A percentile compares a stretch with the other conserved stretches of the same genome.
Conservation (phyloP, 2,797 vertebrate species). For the Pipistrellus pipistrellus region DNA sequence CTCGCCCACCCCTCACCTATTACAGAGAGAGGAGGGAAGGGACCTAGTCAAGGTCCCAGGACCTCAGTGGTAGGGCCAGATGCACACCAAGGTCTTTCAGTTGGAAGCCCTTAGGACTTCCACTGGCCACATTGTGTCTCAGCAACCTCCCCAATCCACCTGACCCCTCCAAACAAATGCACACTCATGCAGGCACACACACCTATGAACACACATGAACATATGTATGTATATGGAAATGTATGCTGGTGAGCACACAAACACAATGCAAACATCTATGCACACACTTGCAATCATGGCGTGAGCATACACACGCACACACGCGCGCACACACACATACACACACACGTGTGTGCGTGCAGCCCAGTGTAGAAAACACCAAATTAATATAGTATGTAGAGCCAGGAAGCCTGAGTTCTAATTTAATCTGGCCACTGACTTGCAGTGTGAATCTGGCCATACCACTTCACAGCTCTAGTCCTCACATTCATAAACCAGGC, state of each 20-base stretch:
- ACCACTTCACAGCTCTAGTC: neutral
- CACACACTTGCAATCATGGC: neutral
- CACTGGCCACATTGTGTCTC: neutral
- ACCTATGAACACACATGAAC: neutral
- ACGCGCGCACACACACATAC: neutral
- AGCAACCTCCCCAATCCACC: neutral
- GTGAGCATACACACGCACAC: accelerated
- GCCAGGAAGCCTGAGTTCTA: neutral
- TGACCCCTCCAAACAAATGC: neutral
- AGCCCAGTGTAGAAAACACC: neutral
- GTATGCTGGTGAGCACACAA: neutral
- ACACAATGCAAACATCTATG: neutral
- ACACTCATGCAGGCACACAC: neutral
- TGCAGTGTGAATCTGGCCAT: neutral
- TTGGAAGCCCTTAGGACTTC: neutral
- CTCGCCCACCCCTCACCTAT: neutral
- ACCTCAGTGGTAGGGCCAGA: neutral
- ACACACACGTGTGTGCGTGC: no score
- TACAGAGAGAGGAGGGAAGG: neutral
- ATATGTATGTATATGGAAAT: neutral
- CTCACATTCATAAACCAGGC: neutral
- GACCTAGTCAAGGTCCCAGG: neutral
- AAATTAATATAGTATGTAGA: neutral
- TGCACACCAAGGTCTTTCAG: neutral
- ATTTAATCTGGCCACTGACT: neutral